Conservation (phyloP, 2,797 vertebrate species). For the Lophotriccus pileatus region DNA sequence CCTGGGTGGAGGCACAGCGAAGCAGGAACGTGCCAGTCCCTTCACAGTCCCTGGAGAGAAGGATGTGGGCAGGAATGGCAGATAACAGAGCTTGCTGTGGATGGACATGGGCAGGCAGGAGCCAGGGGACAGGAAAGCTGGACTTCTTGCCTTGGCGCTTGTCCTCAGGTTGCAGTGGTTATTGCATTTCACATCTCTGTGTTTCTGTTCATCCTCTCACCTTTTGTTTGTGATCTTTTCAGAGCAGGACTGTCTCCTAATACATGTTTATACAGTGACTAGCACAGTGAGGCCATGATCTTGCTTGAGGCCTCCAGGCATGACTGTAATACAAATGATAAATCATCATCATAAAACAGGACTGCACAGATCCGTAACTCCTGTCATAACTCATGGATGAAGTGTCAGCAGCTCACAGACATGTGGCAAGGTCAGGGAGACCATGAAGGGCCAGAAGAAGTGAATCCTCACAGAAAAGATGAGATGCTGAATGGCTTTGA, state of each 20-base stretch:
- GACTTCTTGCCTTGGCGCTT: neutral
- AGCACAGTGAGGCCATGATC: neutral
- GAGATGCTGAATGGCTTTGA: neutral
- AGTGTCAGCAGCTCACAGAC: neutral
- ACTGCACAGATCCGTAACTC: neutral
- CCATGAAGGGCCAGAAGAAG: neutral
- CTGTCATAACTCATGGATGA: neutral
- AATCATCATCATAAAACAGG: conserved; percentile 50
- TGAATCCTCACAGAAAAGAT: neutral
- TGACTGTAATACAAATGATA: conserved; percentile 38
- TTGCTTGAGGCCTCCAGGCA: conserved; percentile 23
- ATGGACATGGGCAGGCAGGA: neutral
- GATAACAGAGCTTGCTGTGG: accelerated
- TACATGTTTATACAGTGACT: conserved; percentile 21
- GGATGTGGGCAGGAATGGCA: neutral
- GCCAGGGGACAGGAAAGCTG: accelerated
- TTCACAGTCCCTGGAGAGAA: neutral
- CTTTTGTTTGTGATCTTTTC: conserved; percentile 21
- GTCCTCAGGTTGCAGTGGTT: neutral
- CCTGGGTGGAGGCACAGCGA: accelerated
- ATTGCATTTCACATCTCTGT: neutral
- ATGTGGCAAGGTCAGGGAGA: neutral
- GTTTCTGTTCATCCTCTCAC: neutral
- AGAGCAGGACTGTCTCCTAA: neutral
- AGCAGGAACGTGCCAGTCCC: neutral